These are phyloP conservation scores for Dromius quadrimaculatus DNA, from an alignment of 2,888 invertebrate species.

Conservation along the genomic window DNA sequence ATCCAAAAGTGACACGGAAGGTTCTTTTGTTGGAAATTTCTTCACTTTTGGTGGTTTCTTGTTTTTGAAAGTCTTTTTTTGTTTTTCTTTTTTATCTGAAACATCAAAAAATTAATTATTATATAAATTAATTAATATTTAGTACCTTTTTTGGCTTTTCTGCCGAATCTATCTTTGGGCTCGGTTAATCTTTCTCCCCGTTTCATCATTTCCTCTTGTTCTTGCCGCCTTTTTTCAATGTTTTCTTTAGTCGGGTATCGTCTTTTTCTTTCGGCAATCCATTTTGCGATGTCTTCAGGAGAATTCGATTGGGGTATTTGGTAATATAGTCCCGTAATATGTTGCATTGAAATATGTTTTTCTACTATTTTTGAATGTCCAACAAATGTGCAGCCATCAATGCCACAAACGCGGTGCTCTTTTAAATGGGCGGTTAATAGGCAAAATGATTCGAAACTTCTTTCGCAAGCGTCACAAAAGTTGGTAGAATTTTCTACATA, in stretches of 20 bases:
- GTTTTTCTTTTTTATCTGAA: constrained; percentile 23
- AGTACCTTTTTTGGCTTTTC: constrained; percentile 61
- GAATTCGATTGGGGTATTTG: constrained; percentile 81
- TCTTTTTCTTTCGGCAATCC: constrained; percentile 85
- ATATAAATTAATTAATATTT: not conserved
- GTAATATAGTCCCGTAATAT: constrained; percentile 84
- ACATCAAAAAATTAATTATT: not conserved
- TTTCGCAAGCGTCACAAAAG: constrained; percentile 86
- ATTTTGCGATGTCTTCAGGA: constrained; percentile 86
- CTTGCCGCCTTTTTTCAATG: constrained; percentile 72
- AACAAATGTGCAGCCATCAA: constrained; percentile 83
- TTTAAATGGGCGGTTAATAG: constrained; percentile 75
- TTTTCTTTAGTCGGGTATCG: constrained; percentile 79
- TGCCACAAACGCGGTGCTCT: constrained; percentile 84
- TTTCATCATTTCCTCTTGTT: constrained; percentile 74
- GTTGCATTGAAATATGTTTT: constrained; percentile 86
- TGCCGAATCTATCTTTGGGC: constrained; percentile 66
- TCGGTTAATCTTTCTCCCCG: constrained; percentile 80
- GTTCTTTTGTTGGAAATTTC: constrained; percentile 1
- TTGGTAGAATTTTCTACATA: constrained; percentile 61
- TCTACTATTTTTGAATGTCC: constrained; percentile 84
- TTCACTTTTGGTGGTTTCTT: constrained; percentile 24
- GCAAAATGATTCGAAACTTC: constrained; percentile 74
- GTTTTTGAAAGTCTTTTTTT: constrained; percentile 4
- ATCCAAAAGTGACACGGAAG: constrained; percentile 59